Evolutionary conservation across 2,888 invertebrate genomes (phyloP).

Genomic region (Sphaerolaimus hirsutus): DNA sequence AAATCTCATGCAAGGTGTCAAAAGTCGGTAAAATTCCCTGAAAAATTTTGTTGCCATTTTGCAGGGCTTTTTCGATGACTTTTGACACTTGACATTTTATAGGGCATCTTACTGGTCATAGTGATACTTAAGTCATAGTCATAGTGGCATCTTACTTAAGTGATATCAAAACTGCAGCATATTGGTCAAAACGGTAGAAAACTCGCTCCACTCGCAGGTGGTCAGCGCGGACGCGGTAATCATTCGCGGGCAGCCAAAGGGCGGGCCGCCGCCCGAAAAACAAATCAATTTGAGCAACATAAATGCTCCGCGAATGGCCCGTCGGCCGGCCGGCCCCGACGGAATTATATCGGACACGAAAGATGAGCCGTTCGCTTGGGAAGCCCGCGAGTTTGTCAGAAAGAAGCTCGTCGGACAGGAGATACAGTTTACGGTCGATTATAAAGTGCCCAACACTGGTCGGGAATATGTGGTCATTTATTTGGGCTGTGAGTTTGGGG

Average conservation of each 20-base stretch:
- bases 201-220: too few species aligned
- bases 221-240: constrained; percentile 84
- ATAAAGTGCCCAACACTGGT: constrained; percentile 51
- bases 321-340: constrained; percentile 42
- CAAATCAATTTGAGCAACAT: constrained; percentile 69
- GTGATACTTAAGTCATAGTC: too few species aligned
- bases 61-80: too few species aligned
- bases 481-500: constrained; percentile 46
- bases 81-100: too few species aligned
- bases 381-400: constrained; percentile 74
- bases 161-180: too few species aligned
- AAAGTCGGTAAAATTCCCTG: background rate
- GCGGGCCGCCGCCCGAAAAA: constrained; percentile 55
- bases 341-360: constrained; percentile 20
- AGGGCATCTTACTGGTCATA: too few species aligned
- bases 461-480: constrained; percentile 68
- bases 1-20: background rate
- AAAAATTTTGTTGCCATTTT: too few species aligned
- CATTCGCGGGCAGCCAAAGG: constrained; percentile 54
- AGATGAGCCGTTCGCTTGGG: constrained; percentile 68
- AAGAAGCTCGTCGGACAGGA: constrained; percentile 72
- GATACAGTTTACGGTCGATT: constrained; percentile 54
- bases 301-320: constrained; percentile 65
- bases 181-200: too few species aligned
- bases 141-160: too few species aligned